Evolutionary conservation across 2,113 vertebrate genomes (phyloP).

Genomic region (Fulica atra): DNA sequence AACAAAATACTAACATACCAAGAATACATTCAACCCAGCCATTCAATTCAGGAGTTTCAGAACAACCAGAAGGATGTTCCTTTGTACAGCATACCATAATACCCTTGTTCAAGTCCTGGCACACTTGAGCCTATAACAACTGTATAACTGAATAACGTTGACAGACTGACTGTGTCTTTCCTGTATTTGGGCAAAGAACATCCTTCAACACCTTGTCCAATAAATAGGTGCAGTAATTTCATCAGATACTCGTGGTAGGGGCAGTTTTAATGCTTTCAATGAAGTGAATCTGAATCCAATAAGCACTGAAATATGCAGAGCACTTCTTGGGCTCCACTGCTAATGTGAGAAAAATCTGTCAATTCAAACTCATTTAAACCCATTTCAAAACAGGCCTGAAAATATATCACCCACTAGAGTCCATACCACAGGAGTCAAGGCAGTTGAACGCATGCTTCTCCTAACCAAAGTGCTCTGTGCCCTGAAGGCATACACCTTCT

Average conservation of each 20-base stretch:
- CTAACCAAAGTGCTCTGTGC: not conserved
- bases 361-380: not conserved
- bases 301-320: not conserved
- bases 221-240: not conserved
- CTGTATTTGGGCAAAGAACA: not conserved
- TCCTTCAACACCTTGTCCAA: not conserved
- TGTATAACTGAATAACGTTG: not conserved
- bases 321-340: not conserved
- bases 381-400: not conserved
- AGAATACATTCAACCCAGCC: not conserved
- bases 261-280: not conserved
- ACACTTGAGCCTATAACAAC: not conserved
- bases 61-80: not conserved
- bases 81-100: not conserved
- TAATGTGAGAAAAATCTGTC: not conserved
- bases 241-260: accelerated
- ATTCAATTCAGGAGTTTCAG: not conserved
- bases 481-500: not conserved
- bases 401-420: not conserved
- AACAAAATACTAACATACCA: not conserved
- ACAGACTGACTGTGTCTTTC: not conserved
- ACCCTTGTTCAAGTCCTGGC: not conserved
- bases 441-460: not conserved
- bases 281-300: not conserved
- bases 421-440: not conserved